Base-by-base conservation (phyloP, 2,113 vertebrate genomes). In the Ahaetulla prasina region DNA sequence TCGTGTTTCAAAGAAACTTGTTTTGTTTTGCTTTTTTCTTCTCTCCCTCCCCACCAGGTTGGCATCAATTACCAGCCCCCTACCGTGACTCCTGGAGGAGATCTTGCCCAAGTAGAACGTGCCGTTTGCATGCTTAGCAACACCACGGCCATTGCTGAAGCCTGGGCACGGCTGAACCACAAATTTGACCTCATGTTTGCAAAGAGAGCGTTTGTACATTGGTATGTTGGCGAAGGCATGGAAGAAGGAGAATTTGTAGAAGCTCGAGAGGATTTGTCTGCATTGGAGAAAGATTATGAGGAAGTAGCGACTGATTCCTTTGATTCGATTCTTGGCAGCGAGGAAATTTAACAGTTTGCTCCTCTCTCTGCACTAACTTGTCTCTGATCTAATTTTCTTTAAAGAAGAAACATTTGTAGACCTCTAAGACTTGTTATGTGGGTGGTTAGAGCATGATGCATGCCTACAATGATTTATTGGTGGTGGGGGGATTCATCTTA, bases 71-170 rank as follows among this genome's bases (percentile, higher is more conserved):
- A 97, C 92, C 97, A 98, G 94, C 97, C 97, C 1, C 97, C 97
- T 22, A 97, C 97, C 0, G 95, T 95, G 25, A 96, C 96, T 7
- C 97, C 97, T 0, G 96, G 97, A 45, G 97, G 97, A 30, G 96
- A 97, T 85, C 95, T 98, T 74, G 97, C 97, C 74, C 97, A 97
- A 9, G 97, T 97, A 3, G 94, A 97, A 93, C 93, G 96, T 63
- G 97, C 97, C 0, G 97, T 98, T 4, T 98, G 97, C 95, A 98
- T 97, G 97, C 96, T 98, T 39, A 98, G 97, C 95, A 97, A 98
- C 86, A 98, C 97, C 55, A 98, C 97, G 0, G 97, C 97, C 1
- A 97, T 97, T 0, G 97, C 97, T 0, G 97, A 97, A 11, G 97
- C 97, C 30, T 97, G 97, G 97, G 97, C 96, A n/a, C 95, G 97